Conservation (phyloP, 2,797 vertebrate genomes). For the Artibeus jamaicensis region DNA sequence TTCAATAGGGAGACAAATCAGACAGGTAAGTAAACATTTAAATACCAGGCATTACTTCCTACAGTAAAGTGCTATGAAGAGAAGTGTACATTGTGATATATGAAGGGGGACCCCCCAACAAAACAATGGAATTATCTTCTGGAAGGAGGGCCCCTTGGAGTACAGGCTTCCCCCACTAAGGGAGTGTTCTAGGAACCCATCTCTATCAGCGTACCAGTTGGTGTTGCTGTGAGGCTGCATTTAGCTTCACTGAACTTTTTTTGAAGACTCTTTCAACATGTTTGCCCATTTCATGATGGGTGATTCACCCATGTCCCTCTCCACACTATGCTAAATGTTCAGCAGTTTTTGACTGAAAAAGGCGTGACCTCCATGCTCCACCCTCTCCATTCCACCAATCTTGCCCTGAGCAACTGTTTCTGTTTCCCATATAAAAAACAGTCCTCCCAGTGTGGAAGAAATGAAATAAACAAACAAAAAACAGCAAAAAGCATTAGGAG, state of each 20-base stretch:
- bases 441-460: no score
- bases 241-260: not conserved
- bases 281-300: not conserved
- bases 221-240: not conserved
- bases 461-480: no score
- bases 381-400: no score
- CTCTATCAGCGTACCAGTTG: not conserved
- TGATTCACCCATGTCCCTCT: not conserved
- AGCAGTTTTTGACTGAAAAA: not conserved
- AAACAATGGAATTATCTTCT: not conserved
- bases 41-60: not conserved
- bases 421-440: no score
- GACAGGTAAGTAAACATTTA: not conserved
- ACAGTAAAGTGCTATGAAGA: not conserved
- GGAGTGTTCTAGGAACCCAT: not conserved
- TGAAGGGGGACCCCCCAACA: not conserved
- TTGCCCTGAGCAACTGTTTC: no score
- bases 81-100: not conserved
- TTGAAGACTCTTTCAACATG: not conserved
- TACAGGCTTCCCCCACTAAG: not conserved
- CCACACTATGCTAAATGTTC: not conserved
- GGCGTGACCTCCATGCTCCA: no score
- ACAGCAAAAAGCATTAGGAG: no score
- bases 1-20: not conserved
- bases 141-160: not conserved